Base-by-base conservation (phyloP, 2,888 invertebrate genomes). In the Andrena fulva region DNA sequence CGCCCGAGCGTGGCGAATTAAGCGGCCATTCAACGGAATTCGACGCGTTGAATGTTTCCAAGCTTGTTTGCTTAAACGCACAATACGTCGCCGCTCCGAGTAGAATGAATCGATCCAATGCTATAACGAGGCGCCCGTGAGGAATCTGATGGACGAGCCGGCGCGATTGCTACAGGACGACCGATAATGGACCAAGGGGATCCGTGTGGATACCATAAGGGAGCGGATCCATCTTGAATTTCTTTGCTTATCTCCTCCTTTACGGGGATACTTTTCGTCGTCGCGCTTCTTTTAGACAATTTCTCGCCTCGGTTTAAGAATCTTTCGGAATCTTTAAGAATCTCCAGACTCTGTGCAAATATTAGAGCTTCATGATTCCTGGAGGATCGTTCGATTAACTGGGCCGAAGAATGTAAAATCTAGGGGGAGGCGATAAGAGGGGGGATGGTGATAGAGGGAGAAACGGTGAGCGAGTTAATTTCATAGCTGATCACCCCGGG, bases 401-500 rank as follows among this genome's bases (percentile, higher is more conserved):
- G 69, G 72, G 1, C 27, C 66, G 27, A 71, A 63, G 83, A 83
- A 84, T 83, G 84, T 78, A 81, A 80, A 84, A 77, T 84, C 78
- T 42, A 66, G 42, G 8, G 20, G 20, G 60, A 16, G 63, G 20
- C n/a, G 12, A 24, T 10, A 27, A n/a, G 24, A 16, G 2, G 27
- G 48, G 35, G 24, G 54, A 12, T 27, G 59, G n/a, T 52, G 68
- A 73, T 48, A 31, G 68, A 63, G 74, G 87, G 81, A 70, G 85
- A 72, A 82, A 82, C 79, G 89, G 71, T 42, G 78, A 84, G 84
- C 87, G 90, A 93, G 93, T 93, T 93, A 93, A 94, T 94, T 93
- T 93, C 93, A 94, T 93, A 94, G 93, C 92, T 93, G 94, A 94
- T 94, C 93, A 93, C 93, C 93, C 93, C 93, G 92, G 88, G 92